These are phyloP conservation scores for Melanchra persicariae DNA, from an alignment of 2,888 invertebrate species.

Conservation along the genomic window DNA sequence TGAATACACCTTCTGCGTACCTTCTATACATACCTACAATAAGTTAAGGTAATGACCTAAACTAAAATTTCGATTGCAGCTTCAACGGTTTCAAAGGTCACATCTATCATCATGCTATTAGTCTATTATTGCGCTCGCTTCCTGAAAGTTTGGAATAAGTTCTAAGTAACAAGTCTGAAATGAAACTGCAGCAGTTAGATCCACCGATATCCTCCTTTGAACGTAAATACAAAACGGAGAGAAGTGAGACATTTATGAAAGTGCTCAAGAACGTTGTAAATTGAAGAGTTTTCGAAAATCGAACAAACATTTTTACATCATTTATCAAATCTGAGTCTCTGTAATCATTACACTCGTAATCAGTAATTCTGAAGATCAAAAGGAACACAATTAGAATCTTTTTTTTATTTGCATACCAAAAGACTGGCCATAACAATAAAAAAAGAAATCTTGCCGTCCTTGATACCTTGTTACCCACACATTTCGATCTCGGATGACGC, in stretches of 20 bases:
- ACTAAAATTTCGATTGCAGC: not conserved
- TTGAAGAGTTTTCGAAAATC: slow-evolving; percentile 7
- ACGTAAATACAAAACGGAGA: not conserved
- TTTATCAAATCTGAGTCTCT: slow-evolving; percentile 26
- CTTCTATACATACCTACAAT: not conserved
- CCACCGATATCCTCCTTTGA: not conserved
- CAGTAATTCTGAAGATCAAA: slow-evolving; percentile 62
- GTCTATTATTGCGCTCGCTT: slow-evolving; percentile 1
- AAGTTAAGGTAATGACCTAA: not conserved
- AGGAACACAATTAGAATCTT: slow-evolving; percentile 70
- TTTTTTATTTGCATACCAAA: slow-evolving; percentile 82
- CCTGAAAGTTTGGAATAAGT: slow-evolving; percentile 9
- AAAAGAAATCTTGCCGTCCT: slow-evolving; percentile 82
- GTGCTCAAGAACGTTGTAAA: not conserved
- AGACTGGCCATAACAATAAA: slow-evolving; percentile 74
- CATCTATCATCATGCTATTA: slow-evolving; percentile 7
- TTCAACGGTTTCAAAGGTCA: slow-evolving; percentile 10
- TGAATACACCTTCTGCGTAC: not conserved
- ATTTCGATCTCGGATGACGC: slow-evolving; percentile 82
- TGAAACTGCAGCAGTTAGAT: slow-evolving; percentile 5
- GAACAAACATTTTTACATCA: slow-evolving; percentile 28
- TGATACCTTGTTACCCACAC: slow-evolving; percentile 84
- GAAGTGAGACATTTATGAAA: not conserved
- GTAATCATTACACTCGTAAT: slow-evolving; percentile 52
- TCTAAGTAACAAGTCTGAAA: slow-evolving; percentile 16